Percentiles rank a stretch among this genome's conserved stretches.
These are phyloP conservation scores for Microtus ochrogaster DNA, from an alignment of 2,113 vertebrate genomes.

Conservation along the genomic window DNA sequence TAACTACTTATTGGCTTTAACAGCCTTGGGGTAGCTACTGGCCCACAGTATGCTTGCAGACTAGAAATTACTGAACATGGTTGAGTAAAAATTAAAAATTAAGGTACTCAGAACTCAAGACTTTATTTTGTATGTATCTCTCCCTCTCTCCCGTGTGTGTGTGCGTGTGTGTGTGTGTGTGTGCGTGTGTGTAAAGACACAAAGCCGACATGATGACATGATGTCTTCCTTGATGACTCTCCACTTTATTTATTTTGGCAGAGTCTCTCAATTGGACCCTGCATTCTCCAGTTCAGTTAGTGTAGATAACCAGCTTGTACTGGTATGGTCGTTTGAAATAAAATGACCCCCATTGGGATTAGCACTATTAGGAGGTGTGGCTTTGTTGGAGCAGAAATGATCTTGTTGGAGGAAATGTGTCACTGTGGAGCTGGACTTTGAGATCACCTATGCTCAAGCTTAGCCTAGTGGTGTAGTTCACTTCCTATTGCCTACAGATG, in stretches of 20 bases:
- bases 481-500: not conserved
- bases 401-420: not conserved
- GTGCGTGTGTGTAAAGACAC: not conserved
- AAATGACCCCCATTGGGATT: not conserved
- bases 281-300: not conserved
- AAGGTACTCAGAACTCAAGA: not conserved
- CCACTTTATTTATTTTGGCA: not conserved
- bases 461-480: not conserved
- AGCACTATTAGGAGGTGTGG: not conserved
- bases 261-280: not conserved
- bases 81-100: slow-evolving; percentile 31
- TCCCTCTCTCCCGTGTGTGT: not conserved
- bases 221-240: not conserved
- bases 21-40: not conserved
- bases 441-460: not conserved
- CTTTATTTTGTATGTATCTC: not conserved
- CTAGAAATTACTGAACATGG: not conserved
- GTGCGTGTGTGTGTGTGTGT: not conserved
- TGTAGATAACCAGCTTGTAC: not conserved
- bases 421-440: not conserved
- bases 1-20: not conserved
- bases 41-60: not conserved
- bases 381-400: not conserved
- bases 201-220: not conserved
- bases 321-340: not conserved